Percentiles rank a stretch among this genome's conserved stretches.
Conservation (phyloP, 2,888 invertebrate species). For the Platycheirus rosarum region DNA sequence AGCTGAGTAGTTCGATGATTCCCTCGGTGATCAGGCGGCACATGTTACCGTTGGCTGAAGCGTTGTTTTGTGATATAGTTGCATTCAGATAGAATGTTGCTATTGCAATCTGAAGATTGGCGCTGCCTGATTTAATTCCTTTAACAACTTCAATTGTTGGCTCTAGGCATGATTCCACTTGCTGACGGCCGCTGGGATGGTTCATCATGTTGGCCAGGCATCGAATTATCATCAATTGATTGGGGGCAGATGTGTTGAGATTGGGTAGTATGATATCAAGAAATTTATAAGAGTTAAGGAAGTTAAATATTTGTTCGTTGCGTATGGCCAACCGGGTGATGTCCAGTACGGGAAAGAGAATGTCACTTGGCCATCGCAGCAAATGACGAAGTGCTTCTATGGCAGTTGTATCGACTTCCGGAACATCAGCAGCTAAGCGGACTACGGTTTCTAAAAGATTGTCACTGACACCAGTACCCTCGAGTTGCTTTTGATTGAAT, state of each 20-base stretch:
- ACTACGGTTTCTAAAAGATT: conserved; percentile 83
- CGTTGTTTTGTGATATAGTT: conserved; percentile 78
- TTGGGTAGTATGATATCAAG: conserved; percentile 82
- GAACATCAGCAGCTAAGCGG: conserved; percentile 84
- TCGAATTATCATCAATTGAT: conserved; percentile 90
- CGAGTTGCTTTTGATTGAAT: conserved; percentile 86
- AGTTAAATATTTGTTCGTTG: conserved; percentile 85
- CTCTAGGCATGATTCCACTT: conserved; percentile 77
- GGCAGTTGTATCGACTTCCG: conserved; percentile 82
- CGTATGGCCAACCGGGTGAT: conserved; percentile 92
- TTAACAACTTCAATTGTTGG: conserved; percentile 77
- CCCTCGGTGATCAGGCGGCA: conserved; percentile 79
- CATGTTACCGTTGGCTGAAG: conserved; percentile 76
- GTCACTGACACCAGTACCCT: conserved; percentile 75
- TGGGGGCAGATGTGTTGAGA: conserved; percentile 84
- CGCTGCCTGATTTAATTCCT: conserved; percentile 79
- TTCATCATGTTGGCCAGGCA: conserved; percentile 92
- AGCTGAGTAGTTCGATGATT: conserved; percentile 80
- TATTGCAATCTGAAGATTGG: conserved; percentile 82
- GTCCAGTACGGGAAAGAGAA: conserved; percentile 95
- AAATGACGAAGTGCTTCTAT: conserved; percentile 79
- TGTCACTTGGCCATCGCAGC: conserved; percentile 84
- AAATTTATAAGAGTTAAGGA: conserved; percentile 83
- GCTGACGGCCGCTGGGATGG: conserved; percentile 82
- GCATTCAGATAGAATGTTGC: conserved; percentile 81